A percentile compares a stretch with the other conserved stretches of the same genome.
phyloP scores from a whole-genome alignment of 2,797 vertebrate genomes.

The Danio choprae region DNA sequence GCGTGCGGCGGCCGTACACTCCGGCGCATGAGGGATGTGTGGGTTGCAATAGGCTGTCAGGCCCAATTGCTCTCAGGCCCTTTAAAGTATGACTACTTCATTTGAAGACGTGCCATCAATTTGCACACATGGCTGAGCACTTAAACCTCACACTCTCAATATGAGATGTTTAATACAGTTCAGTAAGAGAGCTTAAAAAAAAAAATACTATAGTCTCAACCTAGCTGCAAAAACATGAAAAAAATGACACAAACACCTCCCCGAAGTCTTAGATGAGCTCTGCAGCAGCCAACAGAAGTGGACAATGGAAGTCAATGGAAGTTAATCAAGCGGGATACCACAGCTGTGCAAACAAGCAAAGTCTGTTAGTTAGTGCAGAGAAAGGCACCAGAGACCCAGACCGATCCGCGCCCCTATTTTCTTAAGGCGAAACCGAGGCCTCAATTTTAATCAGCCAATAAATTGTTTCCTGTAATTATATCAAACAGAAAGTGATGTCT shows the following conservation, averaged over 20 bases:
- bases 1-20: slow-evolving; percentile 26
- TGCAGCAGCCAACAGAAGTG: slow-evolving; percentile 66
- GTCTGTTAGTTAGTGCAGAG: slow-evolving; percentile 73
- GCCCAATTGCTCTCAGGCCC: slow-evolving; percentile 43
- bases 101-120: slow-evolving; percentile 60
- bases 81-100: slow-evolving; percentile 59
- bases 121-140: slow-evolving; percentile 53
- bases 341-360: slow-evolving; percentile 93
- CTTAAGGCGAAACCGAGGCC: slow-evolving; percentile 84
- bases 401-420: slow-evolving; percentile 79
- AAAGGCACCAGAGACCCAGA: slow-evolving; percentile 66
- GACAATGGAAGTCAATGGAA: slow-evolving; percentile 82
- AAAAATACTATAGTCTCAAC: slow-evolving; percentile 27
- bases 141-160: slow-evolving; percentile 54
- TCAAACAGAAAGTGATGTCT: slow-evolving; percentile 90
- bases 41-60: slow-evolving; percentile 50
- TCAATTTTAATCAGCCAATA: slow-evolving; percentile 95
- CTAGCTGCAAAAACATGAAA: slow-evolving; percentile 4
- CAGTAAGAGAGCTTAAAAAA: slow-evolving; percentile 45
- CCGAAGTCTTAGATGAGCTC: slow-evolving; percentile 49
- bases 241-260: slow-evolving; percentile 22
- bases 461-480: slow-evolving; percentile 98
- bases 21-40: slow-evolving; percentile 58
- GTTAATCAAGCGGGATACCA: slow-evolving; percentile 83
- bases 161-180: slow-evolving; percentile 62